Conservation (phyloP, 1,140 invertebrate genomes). For the Mercenaria mercenaria region DNA sequence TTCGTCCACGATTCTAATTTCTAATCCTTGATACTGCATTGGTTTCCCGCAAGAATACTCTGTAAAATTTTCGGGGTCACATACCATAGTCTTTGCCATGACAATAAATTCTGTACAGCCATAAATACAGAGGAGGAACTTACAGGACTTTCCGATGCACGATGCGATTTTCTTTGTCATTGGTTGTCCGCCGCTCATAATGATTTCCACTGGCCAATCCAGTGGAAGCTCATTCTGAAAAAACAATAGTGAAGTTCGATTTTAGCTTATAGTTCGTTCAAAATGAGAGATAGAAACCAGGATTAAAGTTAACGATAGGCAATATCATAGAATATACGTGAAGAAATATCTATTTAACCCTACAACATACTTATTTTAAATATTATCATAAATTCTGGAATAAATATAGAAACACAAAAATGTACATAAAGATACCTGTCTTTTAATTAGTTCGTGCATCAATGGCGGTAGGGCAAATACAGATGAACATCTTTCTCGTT, state of each 20-base stretch:
- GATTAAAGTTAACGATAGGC: too few relatives aligned
- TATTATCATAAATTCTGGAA: too few relatives aligned
- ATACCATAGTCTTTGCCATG: background rate
- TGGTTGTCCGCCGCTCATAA: slow-evolving; percentile 14
- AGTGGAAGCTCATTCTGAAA: background rate
- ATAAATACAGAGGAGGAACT: background rate
- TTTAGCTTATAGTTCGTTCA: too few relatives aligned
- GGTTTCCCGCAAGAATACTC: background rate
- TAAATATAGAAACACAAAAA: too few relatives aligned
- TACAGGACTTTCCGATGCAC: background rate
- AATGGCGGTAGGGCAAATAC: background rate
- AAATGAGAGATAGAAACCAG: too few relatives aligned
- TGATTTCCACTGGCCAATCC: background rate
- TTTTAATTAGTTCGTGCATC: background rate
- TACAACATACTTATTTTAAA: too few relatives aligned
- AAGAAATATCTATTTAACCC: background rate
- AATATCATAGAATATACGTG: background rate
- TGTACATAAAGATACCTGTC: too few relatives aligned
- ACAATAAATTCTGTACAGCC: background rate
- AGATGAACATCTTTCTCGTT: background rate
- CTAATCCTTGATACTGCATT: background rate
- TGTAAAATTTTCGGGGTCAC: background rate
- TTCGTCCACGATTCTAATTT: slow-evolving; percentile 3
- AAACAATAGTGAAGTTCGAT: too few relatives aligned
- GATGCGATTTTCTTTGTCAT: background rate